Conservation (phyloP, 2,113 vertebrate species). For the Sylvia atricapilla region DNA sequence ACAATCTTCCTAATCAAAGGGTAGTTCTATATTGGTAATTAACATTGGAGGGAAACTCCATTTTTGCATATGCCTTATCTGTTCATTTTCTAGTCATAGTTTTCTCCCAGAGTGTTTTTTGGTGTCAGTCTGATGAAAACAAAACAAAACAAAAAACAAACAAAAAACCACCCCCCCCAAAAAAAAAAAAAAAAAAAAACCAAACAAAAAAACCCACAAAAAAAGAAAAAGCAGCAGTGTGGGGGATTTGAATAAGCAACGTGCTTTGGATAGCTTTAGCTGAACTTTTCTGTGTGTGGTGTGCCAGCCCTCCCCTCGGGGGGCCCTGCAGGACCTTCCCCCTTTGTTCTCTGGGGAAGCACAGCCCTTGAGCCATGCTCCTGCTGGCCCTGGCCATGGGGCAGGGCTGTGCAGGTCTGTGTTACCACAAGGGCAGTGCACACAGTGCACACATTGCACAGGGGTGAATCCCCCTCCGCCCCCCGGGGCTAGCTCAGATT, state of each 20-base stretch:
- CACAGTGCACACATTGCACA: background rate
- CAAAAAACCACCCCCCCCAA: too few species aligned
- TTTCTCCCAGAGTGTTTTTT: background rate
- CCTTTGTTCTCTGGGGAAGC: background rate
- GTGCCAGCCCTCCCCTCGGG: background rate
- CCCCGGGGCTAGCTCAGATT: too few species aligned
- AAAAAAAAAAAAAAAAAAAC: background rate
- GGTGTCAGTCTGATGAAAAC: background rate
- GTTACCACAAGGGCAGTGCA: background rate
- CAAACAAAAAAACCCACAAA: background rate
- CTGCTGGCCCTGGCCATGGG: background rate
- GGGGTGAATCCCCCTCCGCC: too few species aligned
- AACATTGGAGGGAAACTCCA: background rate
- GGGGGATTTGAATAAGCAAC: background rate
- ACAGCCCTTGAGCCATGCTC: fast-evolving
- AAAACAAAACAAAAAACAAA: background rate
- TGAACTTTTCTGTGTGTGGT: background rate
- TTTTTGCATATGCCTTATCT: background rate
- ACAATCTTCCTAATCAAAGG: background rate
- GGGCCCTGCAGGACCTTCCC: too few species aligned
- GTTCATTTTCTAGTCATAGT: background rate
- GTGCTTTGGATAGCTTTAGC: background rate
- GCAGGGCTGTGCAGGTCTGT: background rate
- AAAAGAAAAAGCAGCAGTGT: background rate
- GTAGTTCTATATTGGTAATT: background rate